phyloP scores from a whole-genome alignment of 2,888 invertebrate species.

The Epiblema foenella region DNA sequence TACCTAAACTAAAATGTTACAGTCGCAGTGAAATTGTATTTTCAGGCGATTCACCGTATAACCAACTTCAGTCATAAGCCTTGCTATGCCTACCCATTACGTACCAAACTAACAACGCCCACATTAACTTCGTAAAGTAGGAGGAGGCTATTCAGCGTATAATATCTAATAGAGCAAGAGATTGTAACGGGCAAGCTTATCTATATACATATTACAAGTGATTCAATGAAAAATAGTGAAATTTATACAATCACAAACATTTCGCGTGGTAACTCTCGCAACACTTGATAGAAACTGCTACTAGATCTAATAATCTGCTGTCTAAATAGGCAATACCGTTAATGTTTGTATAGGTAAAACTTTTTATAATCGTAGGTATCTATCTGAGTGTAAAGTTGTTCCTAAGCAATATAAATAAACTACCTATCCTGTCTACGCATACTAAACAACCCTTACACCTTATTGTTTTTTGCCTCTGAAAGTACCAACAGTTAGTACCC shows the following conservation, averaged over 20 bases:
- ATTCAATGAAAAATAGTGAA: too few species aligned
- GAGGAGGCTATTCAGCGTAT: not conserved
- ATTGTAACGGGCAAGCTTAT: not conserved
- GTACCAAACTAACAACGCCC: slow-evolving; percentile 8
- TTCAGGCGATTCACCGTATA: not conserved
- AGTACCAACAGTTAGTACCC: too few species aligned
- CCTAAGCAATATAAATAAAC: not conserved
- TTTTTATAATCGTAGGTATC: not conserved
- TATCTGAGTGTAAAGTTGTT: not conserved
- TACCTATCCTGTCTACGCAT: too few species aligned
- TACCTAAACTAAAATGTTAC: not conserved
- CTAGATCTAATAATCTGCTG: not conserved
- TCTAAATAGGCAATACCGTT: not conserved
- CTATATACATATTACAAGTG: too few species aligned
- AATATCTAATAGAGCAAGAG: not conserved
- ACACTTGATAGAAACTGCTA: too few species aligned
- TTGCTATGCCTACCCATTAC: slow-evolving; percentile 9
- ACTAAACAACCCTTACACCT: not conserved
- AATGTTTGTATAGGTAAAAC: not conserved
- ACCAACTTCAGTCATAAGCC: not conserved
- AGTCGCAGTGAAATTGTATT: not conserved
- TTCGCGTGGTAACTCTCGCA: too few species aligned
- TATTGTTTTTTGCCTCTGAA: not conserved
- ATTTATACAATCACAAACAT: too few species aligned
- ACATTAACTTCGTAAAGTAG: slow-evolving; percentile 12